Conservation (phyloP, 2,113 vertebrate species). For the Buteo buteo region DNA sequence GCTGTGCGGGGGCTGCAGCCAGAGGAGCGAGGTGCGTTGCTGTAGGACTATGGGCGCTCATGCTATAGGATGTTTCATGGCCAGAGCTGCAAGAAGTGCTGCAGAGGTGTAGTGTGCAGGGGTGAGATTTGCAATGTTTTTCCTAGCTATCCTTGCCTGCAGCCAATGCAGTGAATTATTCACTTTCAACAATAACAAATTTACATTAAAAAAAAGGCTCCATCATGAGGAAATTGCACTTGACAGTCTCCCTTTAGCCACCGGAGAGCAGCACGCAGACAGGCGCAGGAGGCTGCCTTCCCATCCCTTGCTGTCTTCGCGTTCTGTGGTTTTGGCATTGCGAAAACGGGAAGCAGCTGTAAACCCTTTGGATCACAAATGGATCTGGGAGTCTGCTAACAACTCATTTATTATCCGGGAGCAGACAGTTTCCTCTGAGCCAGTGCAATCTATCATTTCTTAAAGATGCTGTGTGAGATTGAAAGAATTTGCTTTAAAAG, state of each 20-base stretch:
- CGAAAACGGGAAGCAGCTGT: slow-evolving; percentile 65
- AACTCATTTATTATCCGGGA: slow-evolving; percentile 63
- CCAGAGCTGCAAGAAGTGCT: not conserved
- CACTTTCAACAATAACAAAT: not conserved
- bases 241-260: not conserved
- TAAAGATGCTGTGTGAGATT: slow-evolving; percentile 24
- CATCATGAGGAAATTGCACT: not conserved
- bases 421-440: slow-evolving; percentile 14
- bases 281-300: not conserved
- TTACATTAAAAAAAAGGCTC: not conserved
- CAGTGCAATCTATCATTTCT: slow-evolving; percentile 44
- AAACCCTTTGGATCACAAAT: slow-evolving; percentile 60
- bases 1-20: not conserved
- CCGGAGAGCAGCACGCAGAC: slow-evolving; percentile 20
- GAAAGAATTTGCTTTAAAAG: slow-evolving; percentile 25
- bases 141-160: not conserved
- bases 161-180: not conserved
- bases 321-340: slow-evolving; percentile 40
- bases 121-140: not conserved
- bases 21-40: not conserved
- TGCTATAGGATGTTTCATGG: fast-evolving
- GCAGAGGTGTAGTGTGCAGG: not conserved
- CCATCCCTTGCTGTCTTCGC: not conserved
- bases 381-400: slow-evolving; percentile 50
- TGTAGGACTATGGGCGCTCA: fast-evolving